These are phyloP conservation scores for Aleiodes sp. DNA, from an alignment of 1,140 invertebrate genomes.

Conservation along the genomic window DNA sequence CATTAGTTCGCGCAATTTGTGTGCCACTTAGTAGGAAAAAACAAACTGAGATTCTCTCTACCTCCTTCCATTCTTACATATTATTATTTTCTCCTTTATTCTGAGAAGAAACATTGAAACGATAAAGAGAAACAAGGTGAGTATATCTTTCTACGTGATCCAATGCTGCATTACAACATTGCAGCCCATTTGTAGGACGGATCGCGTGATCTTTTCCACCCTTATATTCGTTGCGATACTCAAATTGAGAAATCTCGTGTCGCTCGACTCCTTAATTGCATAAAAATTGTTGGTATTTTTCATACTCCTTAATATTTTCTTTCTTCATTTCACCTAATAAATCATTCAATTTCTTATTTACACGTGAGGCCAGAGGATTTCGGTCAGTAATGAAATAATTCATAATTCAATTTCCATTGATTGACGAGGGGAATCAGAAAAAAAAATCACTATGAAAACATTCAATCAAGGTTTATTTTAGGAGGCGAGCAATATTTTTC, in stretches of 20 bases:
- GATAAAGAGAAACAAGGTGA: background rate
- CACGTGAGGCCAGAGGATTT: no score
- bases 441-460: background rate
- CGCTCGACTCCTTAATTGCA: slow-evolving; percentile 18
- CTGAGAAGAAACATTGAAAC: background rate
- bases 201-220: slow-evolving; percentile 28
- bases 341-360: background rate
- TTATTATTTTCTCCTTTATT: background rate
- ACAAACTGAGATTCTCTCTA: background rate
- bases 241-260: slow-evolving; percentile 33
- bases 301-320: background rate
- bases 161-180: slow-evolving; percentile 24
- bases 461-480: background rate
- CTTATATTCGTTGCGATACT: background rate
- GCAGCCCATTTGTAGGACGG: slow-evolving; percentile 15
- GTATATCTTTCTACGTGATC: slow-evolving; percentile 26
- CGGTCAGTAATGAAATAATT: background rate
- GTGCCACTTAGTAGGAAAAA: slow-evolving; percentile 7
- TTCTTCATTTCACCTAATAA: background rate
- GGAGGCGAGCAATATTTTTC: background rate
- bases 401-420: background rate
- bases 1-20: background rate
- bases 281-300: slow-evolving; percentile 25
- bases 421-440: background rate
- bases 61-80: background rate